Base-by-base conservation (phyloP, 1,140 invertebrate genomes). In the Oscheius sp. region DNA sequence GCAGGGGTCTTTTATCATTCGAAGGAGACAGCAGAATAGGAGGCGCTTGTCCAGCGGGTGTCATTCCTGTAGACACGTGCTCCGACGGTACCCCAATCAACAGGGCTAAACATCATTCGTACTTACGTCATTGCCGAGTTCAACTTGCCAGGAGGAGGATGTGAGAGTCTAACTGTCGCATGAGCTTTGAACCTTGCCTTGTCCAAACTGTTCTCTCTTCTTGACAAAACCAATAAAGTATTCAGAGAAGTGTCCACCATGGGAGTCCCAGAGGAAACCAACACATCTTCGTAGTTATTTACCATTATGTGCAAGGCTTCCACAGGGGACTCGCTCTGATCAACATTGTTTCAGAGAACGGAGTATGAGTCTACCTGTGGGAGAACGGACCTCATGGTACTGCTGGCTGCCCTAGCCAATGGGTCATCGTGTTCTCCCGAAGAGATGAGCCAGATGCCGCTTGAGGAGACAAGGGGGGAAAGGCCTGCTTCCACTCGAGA, bases 1-100 rank as follows among this genome's bases (percentile, higher is more conserved):
- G 77, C 32, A 83, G 64, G n/a, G 80, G 81, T 36, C 74, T 65
- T 28, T 69, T 72, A 65, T 82, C 81, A 68, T 59, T 59, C 26
- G 75, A 68, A 36, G 65, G 74, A 38, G 77, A 73, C 20, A 76
- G 68, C 2, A 82, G 69, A 75, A 82, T 80, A 20, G 75, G 75
- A 2, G 79, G 63, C 63, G 72, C 58, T 46, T 64, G 45, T 26
- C 31, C 52, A 3, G 69, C 58, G 29, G 62, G 69, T 31, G 52
- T 71, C 69, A 65, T 67, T 61, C 20, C 32, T 10, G 34, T 38
- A 13, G 63, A 65, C 0, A 49, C n/a, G 32, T 35, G 46, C 46
- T 80, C 79, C 1, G 76, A 78, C 13, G 76, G 79, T 2, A 80
- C 75, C 15, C 79, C 79, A 68, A 80, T 80, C n/a, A 80, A 67